Base-by-base conservation (phyloP, 1,140 invertebrate species). In the Adelges cooleyi region DNA sequence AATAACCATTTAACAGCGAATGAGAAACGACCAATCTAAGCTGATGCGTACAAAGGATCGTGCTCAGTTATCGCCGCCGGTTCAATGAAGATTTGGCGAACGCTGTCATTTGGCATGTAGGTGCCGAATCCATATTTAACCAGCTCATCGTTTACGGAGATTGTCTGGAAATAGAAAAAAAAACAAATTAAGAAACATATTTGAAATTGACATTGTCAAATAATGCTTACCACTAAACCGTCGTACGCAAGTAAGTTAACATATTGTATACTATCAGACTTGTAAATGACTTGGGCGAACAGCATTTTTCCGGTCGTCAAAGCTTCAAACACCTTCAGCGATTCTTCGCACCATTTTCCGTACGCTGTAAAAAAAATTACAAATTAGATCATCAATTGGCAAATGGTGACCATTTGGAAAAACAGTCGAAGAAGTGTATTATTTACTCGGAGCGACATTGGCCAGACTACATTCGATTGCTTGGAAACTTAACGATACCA, bases 401-500 rank as follows among this genome's bases (percentile, higher is more conserved):
- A 33, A 33, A 33, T 6, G 5, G 11, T 33, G 29, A 33, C 5
- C 29, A 33, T 33, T 33, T 33, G 5, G 11, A 33, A 33, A 6
- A 33, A 33, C n/a, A n/a, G n/a, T n/a, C n/a, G n/a, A n/a, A n/a
- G n/a, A n/a, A n/a, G n/a, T n/a, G n/a, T n/a, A n/a, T 2, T 15
- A 54, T 23, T 17, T 25, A 54, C 52, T 36, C 25, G 93, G 90
- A 75, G 83, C 82, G 65, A 98, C 81, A 77, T 94, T 87, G 10
- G 91, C 90, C 71, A 98, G 77, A 73, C 86, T 85, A 72, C 93
- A 92, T 80, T 98, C 95, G 38, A 89, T 86, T 48, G 94, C 91
- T 83, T 98, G 95, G 79, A 98, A 97, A 18, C 95, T 95, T 71
- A 98, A 77, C 25, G 83, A 80, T 79, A 95, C 86, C 73, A 94